phyloP scores from a whole-genome alignment of 2,113 vertebrate genomes.

The Neopipo cinnamomea region DNA sequence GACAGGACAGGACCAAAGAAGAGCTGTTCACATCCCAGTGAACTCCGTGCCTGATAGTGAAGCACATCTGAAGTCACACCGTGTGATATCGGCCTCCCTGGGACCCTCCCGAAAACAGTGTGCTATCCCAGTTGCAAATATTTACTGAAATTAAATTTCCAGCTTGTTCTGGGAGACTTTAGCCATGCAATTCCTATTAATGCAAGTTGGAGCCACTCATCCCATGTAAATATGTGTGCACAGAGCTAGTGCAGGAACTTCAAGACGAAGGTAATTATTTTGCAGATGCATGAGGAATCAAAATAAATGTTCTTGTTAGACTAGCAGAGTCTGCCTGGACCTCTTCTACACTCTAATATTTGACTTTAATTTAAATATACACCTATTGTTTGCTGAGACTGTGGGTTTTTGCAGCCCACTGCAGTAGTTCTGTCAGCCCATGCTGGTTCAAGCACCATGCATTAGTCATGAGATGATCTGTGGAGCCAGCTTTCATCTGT shows the following conservation, averaged over 20 bases:
- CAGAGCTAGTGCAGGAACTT: neutral
- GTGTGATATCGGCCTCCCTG: neutral
- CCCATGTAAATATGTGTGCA: neutral
- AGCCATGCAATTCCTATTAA: neutral
- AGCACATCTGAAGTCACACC: neutral
- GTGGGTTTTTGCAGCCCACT: neutral
- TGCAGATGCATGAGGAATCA: constrained; percentile 24
- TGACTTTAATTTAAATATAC: constrained; percentile 54
- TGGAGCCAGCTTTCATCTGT: neutral
- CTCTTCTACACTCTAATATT: constrained; percentile 21
- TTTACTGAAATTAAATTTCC: neutral
- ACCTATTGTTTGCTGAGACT: neutral
- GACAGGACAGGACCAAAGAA: neutral
- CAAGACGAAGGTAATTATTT: constrained; percentile 2
- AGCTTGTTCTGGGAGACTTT: neutral
- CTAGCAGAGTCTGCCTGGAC: neutral
- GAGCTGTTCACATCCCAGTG: neutral
- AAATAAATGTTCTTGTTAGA: constrained; percentile 49
- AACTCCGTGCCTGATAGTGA: neutral
- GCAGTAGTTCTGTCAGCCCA: neutral
- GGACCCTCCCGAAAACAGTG: neutral
- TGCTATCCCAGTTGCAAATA: neutral
- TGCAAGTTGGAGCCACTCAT: neutral
- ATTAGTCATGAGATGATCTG: neutral
- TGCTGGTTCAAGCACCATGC: neutral